Base-by-base conservation (phyloP, 1,140 invertebrate genomes). In the Rhynchophorus ferrugineus region DNA sequence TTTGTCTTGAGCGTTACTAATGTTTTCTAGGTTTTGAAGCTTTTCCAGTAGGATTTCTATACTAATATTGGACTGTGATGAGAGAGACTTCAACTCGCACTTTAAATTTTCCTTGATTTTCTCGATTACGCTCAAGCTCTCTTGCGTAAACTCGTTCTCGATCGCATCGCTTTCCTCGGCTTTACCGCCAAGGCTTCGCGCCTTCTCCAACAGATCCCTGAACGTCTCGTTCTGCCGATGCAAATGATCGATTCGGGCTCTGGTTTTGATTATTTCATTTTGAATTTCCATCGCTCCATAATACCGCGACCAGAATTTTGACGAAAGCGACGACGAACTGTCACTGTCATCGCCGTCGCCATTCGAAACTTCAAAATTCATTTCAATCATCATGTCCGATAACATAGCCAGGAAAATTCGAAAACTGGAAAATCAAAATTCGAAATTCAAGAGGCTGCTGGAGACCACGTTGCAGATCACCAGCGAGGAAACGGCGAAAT, bases 261-360 rank as follows among this genome's bases (percentile, higher is more conserved):
- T 49, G 3, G 44, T 51, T 47, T 46, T 56, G 5, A 45, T 13
- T 47, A 56, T 56, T 36, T 56, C 58, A 46, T 59, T 46, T 42
- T 50, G 45, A 46, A 59, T 56, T 59, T 56, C 50, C 53, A 59
- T 59, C 19, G 20, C 36, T 18, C 41, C 44, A 19, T 21, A 44
- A 34, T 47, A 37, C 29, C 9, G 13, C 13, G 13, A 44, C 39
- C 21, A 44, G 35, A 56, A 50, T 45, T 45, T 47, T 1, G 7
- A 14, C 3, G 11, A 29, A 29, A 29, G 5, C 11, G 24, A 6
- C 24, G 11, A 11, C 11, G 5, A 29, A 6, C 11, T 29, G 24
- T 29, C 24, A 29, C 24, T 29, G 24, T 29, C 24, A 29, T 29
- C 24, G 11, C 5, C 5, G 11, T 29, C 11, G 5, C 24, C 24